Evolutionary conservation across 2,113 vertebrate species (phyloP), one percentile per base, ranked within the genome.

Genomic region (Rhinolophus sinicus): DNA sequence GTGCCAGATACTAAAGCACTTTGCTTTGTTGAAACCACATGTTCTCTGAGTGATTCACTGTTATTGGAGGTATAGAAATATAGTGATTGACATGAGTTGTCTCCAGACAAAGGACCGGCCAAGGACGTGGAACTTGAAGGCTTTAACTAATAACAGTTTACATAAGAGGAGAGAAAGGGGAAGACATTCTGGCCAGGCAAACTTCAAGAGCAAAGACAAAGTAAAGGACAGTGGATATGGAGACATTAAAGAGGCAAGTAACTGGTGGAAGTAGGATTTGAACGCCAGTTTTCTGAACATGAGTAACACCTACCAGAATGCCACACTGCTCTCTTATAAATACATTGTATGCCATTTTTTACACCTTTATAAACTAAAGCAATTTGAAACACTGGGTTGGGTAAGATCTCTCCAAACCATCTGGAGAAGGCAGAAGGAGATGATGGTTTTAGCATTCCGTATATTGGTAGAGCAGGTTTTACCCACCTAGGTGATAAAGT

Each of bases 401-500:
- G 30, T 58, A 92, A 67, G 28, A 9, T 21, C 80, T 73, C 35
- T 96, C 40, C 8, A 85, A 77, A 92, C 60, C 67, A 67, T 96
- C 35, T 94, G 88, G 54, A 90, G 72, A 88, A 81, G 67, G 35
- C 88, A 95, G 80, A 80, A 93, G 88, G 81, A 73, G 60, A 90
- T 75, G 92, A 93, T 94, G 90, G 81, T 94, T 97, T 96, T 82
- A 97, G 88, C 72, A 60, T 19, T 77, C 65, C 3, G 21, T 73
- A 5, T 94, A 80, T 88, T 82, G 72, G 47, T 75, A 82, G 81
- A 94, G 47, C n/a, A 88, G 47, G 88, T 90, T 94, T 75, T 94
- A 90, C 81, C 76, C 85, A 96, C 91, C 93, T 86, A 94, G 76
- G 93, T 78, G 76, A 95, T 85, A 90, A 93, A 94, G 16, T 86